Percentiles rank a stretch among this genome's conserved stretches.
These are phyloP conservation scores for Pangasius sanitwongsei DNA, from an alignment of 2,797 vertebrate genomes.

Conservation along the genomic window DNA sequence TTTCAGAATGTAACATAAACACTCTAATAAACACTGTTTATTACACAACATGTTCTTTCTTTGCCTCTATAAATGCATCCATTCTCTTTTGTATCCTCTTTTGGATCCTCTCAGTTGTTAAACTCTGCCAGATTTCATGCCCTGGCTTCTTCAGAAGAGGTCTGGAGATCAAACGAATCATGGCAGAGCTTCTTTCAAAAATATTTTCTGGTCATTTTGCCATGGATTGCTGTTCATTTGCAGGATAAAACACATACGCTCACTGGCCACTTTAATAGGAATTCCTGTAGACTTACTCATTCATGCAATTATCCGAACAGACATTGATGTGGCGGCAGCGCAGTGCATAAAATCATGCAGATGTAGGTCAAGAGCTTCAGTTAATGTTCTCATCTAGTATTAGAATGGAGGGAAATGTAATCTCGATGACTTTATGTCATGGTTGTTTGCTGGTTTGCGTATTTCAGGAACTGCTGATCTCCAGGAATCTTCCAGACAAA, in stretches of 20 bases:
- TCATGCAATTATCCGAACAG: neutral
- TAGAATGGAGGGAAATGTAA: neutral
- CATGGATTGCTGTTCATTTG: neutral
- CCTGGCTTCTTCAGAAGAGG: neutral
- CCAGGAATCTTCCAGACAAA: neutral
- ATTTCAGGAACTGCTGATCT: neutral
- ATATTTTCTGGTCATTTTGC: neutral
- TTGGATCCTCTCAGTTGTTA: neutral
- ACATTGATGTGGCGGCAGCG: neutral
- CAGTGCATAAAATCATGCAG: neutral
- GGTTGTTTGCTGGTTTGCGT: neutral
- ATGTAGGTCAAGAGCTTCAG: neutral
- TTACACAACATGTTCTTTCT: neutral
- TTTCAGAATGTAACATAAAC: neutral
- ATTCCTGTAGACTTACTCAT: neutral
- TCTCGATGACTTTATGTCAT: neutral
- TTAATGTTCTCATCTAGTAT: neutral
- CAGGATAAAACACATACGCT: neutral
- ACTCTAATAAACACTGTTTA: neutral
- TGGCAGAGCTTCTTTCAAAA: neutral
- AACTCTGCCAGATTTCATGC: neutral
- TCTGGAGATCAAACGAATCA: neutral
- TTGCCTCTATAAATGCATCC: neutral
- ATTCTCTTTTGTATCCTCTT: neutral
- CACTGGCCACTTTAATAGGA: neutral